These are phyloP conservation scores for Brachycybe producta DNA, from an alignment of 2,888 invertebrate species.

Conservation along the genomic window DNA sequence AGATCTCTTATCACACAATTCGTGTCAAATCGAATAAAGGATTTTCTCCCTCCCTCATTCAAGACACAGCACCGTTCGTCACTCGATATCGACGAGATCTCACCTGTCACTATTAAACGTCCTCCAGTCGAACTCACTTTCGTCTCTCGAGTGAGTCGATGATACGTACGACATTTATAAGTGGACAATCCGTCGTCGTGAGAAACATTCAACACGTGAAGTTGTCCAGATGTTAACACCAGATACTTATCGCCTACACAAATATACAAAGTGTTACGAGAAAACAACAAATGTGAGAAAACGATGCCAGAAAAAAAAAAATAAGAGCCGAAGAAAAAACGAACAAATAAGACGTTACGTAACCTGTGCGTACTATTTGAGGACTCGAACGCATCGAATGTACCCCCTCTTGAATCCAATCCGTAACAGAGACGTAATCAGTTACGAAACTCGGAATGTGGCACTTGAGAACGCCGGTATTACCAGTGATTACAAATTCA, in stretches of 20 bases:
- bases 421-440: slow-evolving; percentile 16
- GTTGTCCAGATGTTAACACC: slow-evolving; percentile 83
- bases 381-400: too few species aligned
- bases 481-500: slow-evolving; percentile 15
- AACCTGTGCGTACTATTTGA: too few species aligned
- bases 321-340: too few species aligned
- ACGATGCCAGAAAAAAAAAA: too few species aligned
- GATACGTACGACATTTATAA: slow-evolving; percentile 86
- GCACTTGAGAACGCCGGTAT: slow-evolving; percentile 15
- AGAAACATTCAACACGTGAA: slow-evolving; percentile 87
- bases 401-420: slow-evolving; percentile 15
- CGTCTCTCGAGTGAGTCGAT: slow-evolving; percentile 83
- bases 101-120: slow-evolving; percentile 87
- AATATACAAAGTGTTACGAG: too few species aligned
- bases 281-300: too few species aligned
- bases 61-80: too few species aligned
- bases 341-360: too few species aligned
- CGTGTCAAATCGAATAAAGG: too few species aligned
- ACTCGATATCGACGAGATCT: too few species aligned
- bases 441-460: slow-evolving; percentile 15
- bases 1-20: too few species aligned
- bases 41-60: too few species aligned
- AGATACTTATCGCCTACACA: slow-evolving; percentile 95
- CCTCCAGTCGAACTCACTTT: slow-evolving; percentile 85
- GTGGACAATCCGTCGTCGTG: slow-evolving; percentile 89